Base-by-base conservation (phyloP, 2,888 invertebrate species). In the Perizoma flavofasciatum region DNA sequence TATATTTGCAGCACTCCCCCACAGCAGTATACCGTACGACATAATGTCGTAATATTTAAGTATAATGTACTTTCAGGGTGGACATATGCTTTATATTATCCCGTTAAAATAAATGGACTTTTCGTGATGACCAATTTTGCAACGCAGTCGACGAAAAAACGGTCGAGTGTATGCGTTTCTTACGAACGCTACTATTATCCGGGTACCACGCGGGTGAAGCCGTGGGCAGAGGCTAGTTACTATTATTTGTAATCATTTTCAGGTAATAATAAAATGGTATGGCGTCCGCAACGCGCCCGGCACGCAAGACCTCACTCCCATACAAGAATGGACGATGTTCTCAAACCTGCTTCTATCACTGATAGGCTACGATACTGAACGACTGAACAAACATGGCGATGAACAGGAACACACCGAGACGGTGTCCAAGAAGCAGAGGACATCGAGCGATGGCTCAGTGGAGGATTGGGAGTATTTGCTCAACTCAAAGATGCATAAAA, bases 251-350 rank as follows among this genome's bases (percentile, higher is more conserved):
- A 22, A 22, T 22, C 1, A 44, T 48, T 69, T 69, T 0, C 76
- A 93, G 80, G 89, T 97, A 5, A 88, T 96, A 56, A 94, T 95
- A 50, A 95, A 96, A 76, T 98, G 98, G 98, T 98, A 98, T 82
- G 95, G 96, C 0, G 94, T 95, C 0, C 92, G 97, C 63, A 98
- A 98, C 92, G 96, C 97, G 0, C 97, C 98, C 0, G 98, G 98
- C 1, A 95, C 96, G 0, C 94, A 95, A 68, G 95, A 97, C 77
- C 93, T 96, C 34, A 95, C 95, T 6, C 93, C 94, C 0, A 93
- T 94, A 60, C 95, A 96, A 70, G 97, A 98, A 81, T 97, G 97
- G 97, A 89, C 94, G 5, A 94, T 96, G 82, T 98, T 98, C 83
- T 93, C 93, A 32, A 81, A 92, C 45, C 82, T 93, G 22, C 78